Conservation (phyloP, 2,888 invertebrate species). For the Oxytorus armatus region DNA sequence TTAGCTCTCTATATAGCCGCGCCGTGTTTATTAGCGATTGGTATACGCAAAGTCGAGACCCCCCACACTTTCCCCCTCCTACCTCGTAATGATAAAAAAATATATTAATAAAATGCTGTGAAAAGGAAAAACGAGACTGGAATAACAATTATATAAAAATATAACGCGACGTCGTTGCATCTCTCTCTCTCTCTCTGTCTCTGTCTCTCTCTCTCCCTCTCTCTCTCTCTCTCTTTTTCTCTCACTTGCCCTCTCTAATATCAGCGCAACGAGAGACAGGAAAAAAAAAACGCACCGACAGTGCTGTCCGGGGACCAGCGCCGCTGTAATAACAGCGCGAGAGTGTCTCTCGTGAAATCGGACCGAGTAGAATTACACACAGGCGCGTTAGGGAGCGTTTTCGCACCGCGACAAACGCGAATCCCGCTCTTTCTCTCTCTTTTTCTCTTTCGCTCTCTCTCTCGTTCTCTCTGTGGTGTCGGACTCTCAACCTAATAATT, state of each 20-base stretch:
- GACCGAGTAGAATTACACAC: conserved; percentile 62
- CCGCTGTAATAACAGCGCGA: conserved; percentile 58
- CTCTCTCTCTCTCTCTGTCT: too few relatives aligned
- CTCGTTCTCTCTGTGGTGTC: conserved; percentile 31
- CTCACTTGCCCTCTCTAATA: too few relatives aligned
- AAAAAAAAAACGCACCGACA: conserved; percentile 11
- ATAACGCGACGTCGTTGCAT: conserved; percentile 19
- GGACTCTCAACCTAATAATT: conserved; percentile 64
- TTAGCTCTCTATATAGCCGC: neutral
- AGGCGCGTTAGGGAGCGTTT: conserved; percentile 22
- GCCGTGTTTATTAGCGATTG: neutral
- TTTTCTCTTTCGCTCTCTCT: too few relatives aligned
- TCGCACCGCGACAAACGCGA: too few relatives aligned
- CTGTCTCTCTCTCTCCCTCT: conserved; percentile 13
- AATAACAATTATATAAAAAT: conserved; percentile 60
- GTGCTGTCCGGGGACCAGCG: conserved; percentile 37
- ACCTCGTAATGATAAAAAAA: neutral
- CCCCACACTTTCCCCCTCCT: neutral
- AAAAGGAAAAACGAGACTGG: conserved; percentile 33
- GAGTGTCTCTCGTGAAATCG: conserved; percentile 56
- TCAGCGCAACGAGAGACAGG: too few relatives aligned
- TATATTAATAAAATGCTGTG: conserved; percentile 10
- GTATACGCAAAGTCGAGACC: neutral
- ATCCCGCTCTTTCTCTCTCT: conserved; percentile 17
- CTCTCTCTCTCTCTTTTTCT: too few relatives aligned